Evolutionary conservation across 2,797 vertebrate genomes (phyloP).

Genomic region (Sebastolobus altivelis): DNA sequence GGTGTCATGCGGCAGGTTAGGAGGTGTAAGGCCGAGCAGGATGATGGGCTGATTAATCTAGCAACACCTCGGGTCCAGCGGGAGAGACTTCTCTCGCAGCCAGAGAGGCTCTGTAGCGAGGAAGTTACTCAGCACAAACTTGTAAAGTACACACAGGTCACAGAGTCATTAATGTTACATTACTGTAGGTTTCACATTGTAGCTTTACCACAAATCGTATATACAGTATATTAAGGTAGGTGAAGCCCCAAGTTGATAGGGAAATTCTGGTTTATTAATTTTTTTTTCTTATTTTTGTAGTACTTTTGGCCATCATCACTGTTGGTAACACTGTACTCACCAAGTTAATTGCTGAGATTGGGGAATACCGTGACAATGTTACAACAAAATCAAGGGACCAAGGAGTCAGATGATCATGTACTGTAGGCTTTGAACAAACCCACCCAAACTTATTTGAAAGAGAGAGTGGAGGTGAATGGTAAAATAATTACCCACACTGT

Average conservation of each 20-base stretch:
- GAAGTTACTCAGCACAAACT: conserved; percentile 25
- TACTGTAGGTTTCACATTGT: background rate
- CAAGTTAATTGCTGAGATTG: background rate
- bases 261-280: background rate
- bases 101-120: conserved; percentile 20
- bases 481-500: background rate
- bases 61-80: conserved; percentile 75
- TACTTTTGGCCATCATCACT: background rate
- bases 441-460: too few relatives aligned
- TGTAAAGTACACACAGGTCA: conserved; percentile 27
- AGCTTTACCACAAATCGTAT: background rate
- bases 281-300: background rate
- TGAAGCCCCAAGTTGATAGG: background rate
- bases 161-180: background rate
- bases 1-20: conserved; percentile 66
- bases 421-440: background rate
- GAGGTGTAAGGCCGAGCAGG: conserved; percentile 75
- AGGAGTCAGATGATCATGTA: background rate
- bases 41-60: conserved; percentile 77
- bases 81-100: conserved; percentile 52
- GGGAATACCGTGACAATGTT: background rate
- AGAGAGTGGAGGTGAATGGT: background rate
- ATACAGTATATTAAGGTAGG: background rate
- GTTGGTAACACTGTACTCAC: too few relatives aligned
- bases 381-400: background rate